Evolutionary conservation across 2,888 invertebrate species (phyloP), one percentile per base, ranked within the genome.

Genomic region (Actias luna): DNA sequence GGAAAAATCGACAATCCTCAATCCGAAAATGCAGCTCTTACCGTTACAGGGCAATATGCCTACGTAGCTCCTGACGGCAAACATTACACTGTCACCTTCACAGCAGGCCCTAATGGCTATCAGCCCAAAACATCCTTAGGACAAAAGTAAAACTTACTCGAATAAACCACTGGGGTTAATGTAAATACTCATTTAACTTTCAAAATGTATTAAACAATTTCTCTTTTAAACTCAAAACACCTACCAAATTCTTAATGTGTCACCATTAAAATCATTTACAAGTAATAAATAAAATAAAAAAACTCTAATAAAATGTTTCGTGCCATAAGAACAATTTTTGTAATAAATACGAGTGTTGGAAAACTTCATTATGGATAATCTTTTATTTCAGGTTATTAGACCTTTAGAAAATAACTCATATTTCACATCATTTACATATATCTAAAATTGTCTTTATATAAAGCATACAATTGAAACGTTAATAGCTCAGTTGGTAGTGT

Each of bases 31-130:
- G 95, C 95, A 68, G 93, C 94, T 5, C 84, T 95, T 4, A 93
- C 93, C 1, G 94, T 95, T 4, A 93, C 93, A 12, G 95, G 95
- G 52, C 92, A 93, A 60, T 94, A 94, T 78, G 89, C 94, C 0
- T 95, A 94, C 89, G 87, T 94, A n/a, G 95, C 94, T 4, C 93
- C 93, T 25, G 95, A 95, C 70, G 95, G 95, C 68, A 94, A 94
- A 69, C 93, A 93, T 63, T 95, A 95, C 83, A 94, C 94, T 2
- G 94, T 95, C 67, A 93, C 92, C 68, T 94, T 94, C 85, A 89
- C 94, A 50, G 94, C 94, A 22, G 94, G 94, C 65, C 94, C 94
- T 76, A 94, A 94, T 73, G 94, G 94, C 46, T 94, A 93, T 93
- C 93, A 93, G 72, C 93, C 93, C 61, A 89, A 92, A 69, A 93